These are phyloP conservation scores for Diploscapter pachys DNA, from an alignment of 1,140 invertebrate genomes.

Conservation along the genomic window DNA sequence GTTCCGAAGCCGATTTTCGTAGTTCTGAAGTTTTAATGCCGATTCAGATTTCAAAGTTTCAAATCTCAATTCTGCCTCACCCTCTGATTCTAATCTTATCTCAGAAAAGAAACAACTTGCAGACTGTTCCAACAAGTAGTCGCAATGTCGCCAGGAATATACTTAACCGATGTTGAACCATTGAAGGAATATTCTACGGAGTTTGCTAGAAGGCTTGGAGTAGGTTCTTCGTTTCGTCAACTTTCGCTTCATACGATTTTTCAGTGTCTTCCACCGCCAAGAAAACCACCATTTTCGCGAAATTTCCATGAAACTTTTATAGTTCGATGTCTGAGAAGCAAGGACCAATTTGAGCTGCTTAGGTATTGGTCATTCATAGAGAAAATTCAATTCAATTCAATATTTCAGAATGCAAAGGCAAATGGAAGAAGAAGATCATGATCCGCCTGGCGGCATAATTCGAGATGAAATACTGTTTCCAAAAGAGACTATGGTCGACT, in stretches of 20 bases:
- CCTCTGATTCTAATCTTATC: too few relatives aligned
- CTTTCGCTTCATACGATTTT: constrained; percentile 2
- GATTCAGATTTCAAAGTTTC: too few relatives aligned
- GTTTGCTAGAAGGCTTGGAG: constrained; percentile 2
- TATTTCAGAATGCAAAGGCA: constrained; percentile 10
- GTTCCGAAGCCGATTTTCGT: too few relatives aligned
- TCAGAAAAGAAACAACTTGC: background rate
- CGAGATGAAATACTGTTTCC: too few relatives aligned
- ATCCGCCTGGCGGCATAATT: too few relatives aligned
- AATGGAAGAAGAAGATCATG: constrained; percentile 19
- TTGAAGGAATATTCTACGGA: background rate
- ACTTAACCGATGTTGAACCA: constrained; percentile 8
- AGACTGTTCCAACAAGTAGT: constrained; percentile 16
- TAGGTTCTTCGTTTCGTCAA: constrained; percentile 2
- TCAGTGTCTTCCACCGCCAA: background rate
- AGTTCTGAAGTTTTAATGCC: too few relatives aligned
- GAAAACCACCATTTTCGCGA: background rate
- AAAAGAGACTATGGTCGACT: too few relatives aligned
- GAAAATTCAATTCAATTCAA: background rate
- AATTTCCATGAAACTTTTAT: background rate
- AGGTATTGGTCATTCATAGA: too few relatives aligned
- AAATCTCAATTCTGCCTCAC: too few relatives aligned
- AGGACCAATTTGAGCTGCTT: background rate
- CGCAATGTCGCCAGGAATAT: constrained; percentile 1
- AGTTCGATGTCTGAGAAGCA: background rate